Evolutionary conservation across 1,140 invertebrate species (phyloP), one percentile per base, ranked within the genome.

Genomic region (Temnothorax curvispinosus): DNA sequence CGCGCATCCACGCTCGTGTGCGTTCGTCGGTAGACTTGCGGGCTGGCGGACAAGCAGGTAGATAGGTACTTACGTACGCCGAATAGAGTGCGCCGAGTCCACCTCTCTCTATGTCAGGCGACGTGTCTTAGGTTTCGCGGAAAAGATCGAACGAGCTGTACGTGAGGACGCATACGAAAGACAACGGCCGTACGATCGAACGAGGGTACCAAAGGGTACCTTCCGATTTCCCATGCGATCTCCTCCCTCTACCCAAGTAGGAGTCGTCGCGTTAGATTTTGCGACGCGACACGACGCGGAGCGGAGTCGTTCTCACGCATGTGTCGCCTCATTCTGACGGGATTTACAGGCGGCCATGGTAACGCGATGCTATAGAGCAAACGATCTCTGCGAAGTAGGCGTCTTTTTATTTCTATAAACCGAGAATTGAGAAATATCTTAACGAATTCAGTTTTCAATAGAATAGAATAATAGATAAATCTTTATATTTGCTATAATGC

Each of bases 81-180:
- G 86, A 91, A 87, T 91, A 87, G 85, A 88, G 87, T 86, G 74
- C 80, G 67, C n/a, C 69, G 69, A 38, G 50, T 82, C 88, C 80
- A 27, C 78, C 69, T 90, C 69, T 90, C 77, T 90, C 85, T 89
- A 86, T 88, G 92, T 92, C 90, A 88, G 90, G 72, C 90, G 84
- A 89, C 92, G 89, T 91, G 90, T 74, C 91, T 91, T 87, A 71
- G 82, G 88, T 91, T 95, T 95, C 95, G 94, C 93, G 92, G 94
- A 95, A 94, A 94, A 90, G 93, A 93, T 91, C 91, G 92, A 93
- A 93, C 93, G 91, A 92, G 91, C 60, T 71, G 90, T 92, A 93
- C 93, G 92, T 92, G 92, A 93, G 92, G 93, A 93, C 90, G 93
- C 93, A 91, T 92, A 91, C 91, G 86, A 93, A 93, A 87, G 92